These are phyloP conservation scores for Micromussa lordhowensis DNA, from an alignment of 92 coral and sea anemone species.

Conservation along the genomic window DNA sequence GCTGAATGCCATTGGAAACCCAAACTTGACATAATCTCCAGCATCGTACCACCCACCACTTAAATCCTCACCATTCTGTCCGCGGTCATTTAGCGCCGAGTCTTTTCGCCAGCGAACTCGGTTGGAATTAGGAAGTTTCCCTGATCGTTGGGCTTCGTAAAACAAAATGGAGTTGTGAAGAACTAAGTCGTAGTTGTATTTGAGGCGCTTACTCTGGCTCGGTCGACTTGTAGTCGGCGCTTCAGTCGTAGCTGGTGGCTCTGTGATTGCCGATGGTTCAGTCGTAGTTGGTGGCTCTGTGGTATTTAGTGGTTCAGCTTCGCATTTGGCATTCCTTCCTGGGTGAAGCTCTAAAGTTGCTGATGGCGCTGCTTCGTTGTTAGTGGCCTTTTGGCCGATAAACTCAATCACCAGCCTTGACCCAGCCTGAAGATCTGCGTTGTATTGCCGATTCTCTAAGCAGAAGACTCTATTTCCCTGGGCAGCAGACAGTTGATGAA, in stretches of 20 bases:
- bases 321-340: slow-evolving; percentile 24
- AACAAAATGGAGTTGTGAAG: slow-evolving; percentile 85
- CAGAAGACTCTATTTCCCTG: slow-evolving; percentile 30
- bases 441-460: slow-evolving; percentile 53
- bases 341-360: slow-evolving; percentile 35
- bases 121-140: slow-evolving; percentile 82
- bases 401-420: slow-evolving; percentile 43
- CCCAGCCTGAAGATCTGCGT: slow-evolving; percentile 49
- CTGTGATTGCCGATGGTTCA: slow-evolving; percentile 5
- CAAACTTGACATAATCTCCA: slow-evolving; percentile 92
- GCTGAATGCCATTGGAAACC: slow-evolving; percentile 91
- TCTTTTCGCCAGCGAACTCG: slow-evolving; percentile 91
- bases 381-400: slow-evolving; percentile 25
- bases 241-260: slow-evolving; percentile 27
- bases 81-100: slow-evolving; percentile 80
- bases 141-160: slow-evolving; percentile 92
- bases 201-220: not conserved
- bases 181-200: slow-evolving; percentile 65
- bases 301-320: not conserved
- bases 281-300: slow-evolving; percentile 10
- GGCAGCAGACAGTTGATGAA: slow-evolving; percentile 7
- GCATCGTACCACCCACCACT: slow-evolving; percentile 96
- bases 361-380: slow-evolving; percentile 42
- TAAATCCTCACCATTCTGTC: slow-evolving; percentile 73
- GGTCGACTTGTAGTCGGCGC: slow-evolving; percentile 1